Percentiles rank a stretch among this genome's conserved stretches.
Evolutionary conservation across 2,888 invertebrate genomes (phyloP).

Genomic region (Malachius bipustulatus): DNA sequence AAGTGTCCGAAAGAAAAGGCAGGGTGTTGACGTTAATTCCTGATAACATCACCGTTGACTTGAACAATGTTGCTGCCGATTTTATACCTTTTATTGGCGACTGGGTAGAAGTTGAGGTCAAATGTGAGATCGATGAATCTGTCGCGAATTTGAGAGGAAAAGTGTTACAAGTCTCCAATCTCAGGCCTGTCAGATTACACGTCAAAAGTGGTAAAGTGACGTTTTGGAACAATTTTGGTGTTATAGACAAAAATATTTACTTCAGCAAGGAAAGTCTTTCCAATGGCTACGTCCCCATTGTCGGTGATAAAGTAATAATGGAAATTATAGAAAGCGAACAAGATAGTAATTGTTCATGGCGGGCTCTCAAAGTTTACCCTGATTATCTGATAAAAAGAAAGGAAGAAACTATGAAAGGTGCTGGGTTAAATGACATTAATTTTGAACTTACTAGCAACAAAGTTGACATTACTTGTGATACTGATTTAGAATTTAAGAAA

Average conservation of each 20-base stretch:
- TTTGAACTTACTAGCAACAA: constrained; percentile 34
- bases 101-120: constrained; percentile 51
- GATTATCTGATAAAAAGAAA: constrained; percentile 15
- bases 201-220: constrained; percentile 41
- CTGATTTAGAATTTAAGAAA: constrained; percentile 34
- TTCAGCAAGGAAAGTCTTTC: constrained; percentile 46
- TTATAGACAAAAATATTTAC: constrained; percentile 46
- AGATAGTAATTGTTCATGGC: constrained; percentile 40
- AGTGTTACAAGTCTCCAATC: constrained; percentile 48
- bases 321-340: constrained; percentile 66
- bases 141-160: constrained; percentile 41
- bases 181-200: constrained; percentile 49
- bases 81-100: constrained; percentile 61
- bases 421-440: constrained; percentile 5
- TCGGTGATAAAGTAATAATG: constrained; percentile 51
- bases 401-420: constrained; percentile 6
- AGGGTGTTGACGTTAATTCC: constrained; percentile 40
- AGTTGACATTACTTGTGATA: constrained; percentile 42
- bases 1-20: constrained; percentile 34
- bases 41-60: constrained; percentile 44
- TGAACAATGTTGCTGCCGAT: constrained; percentile 49
- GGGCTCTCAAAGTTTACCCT: constrained; percentile 43
- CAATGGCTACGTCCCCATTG: constrained; percentile 41
- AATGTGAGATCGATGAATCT: constrained; percentile 48
- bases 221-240: constrained; percentile 37